Evolutionary conservation across 1,140 invertebrate genomes (phyloP).

Genomic region (Nebria ingens): DNA sequence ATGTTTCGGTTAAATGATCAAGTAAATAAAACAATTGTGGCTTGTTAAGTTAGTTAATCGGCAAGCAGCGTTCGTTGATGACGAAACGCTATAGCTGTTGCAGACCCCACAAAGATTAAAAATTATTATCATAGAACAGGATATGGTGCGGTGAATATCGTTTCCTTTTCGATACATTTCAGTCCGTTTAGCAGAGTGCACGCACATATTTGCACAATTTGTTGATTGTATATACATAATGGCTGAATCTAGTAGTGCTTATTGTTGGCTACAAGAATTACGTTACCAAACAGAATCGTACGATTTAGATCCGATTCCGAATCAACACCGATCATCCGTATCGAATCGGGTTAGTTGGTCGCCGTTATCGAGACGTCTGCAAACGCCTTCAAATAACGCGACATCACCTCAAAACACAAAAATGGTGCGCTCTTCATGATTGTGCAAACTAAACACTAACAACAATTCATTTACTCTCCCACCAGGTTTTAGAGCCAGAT

Average conservation of each 20-base stretch:
- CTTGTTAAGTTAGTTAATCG: neutral
- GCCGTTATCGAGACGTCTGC: neutral
- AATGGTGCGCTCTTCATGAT: no score
- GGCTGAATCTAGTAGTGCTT: neutral
- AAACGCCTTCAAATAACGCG: no score
- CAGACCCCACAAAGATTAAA: no score
- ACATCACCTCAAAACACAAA: no score
- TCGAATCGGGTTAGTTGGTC: neutral
- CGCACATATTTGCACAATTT: no score
- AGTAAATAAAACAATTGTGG: neutral
- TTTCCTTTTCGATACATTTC: neutral
- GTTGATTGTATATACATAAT: neutral
- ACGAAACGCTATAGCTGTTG: no score
- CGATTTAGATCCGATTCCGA: neutral
- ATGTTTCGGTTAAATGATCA: no score
- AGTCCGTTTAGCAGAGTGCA: neutral
- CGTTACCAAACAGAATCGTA: neutral
- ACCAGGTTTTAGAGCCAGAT: no score
- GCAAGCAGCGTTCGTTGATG: no score
- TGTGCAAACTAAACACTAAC: no score
- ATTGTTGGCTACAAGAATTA: neutral
- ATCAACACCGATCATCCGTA: neutral
- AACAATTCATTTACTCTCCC: no score
- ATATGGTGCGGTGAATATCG: neutral
- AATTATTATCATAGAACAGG: neutral